These are phyloP conservation scores for Imbricaverruca yamaguchii DNA, from an alignment of 2,888 invertebrate genomes.

Conservation along the genomic window DNA sequence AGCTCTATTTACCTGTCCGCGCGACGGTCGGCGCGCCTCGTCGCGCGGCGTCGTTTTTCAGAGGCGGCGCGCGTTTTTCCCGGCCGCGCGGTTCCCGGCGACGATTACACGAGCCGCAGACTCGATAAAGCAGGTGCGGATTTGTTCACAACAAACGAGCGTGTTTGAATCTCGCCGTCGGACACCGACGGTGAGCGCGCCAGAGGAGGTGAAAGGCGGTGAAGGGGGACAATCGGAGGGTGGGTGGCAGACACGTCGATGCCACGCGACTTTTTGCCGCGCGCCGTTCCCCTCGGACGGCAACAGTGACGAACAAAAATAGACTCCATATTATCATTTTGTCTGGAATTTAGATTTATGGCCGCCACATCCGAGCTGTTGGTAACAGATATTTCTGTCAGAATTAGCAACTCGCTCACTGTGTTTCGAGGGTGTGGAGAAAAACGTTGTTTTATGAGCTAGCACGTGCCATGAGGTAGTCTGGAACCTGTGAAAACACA, in stretches of 20 bases:
- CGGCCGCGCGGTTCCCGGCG: not conserved
- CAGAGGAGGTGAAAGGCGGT: not conserved
- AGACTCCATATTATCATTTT: slow-evolving; percentile 16
- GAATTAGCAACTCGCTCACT: slow-evolving; percentile 12
- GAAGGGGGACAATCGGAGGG: too few species aligned
- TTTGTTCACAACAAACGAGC: slow-evolving; percentile 19
- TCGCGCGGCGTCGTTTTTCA: not conserved
- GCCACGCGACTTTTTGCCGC: not conserved
- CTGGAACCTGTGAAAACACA: not conserved
- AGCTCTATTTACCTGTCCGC: slow-evolving; percentile 9
- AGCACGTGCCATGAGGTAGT: slow-evolving; percentile 12
- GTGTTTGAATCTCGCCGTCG: not conserved
- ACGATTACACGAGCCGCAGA: not conserved
- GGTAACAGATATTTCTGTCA: slow-evolving; percentile 22
- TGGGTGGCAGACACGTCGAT: not conserved
- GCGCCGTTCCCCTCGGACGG: not conserved
- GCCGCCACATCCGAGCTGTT: not conserved
- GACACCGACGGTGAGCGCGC: not conserved
- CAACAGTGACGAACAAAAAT: slow-evolving; percentile 7
- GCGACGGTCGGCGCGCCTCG: not conserved
- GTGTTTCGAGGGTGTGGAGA: not conserved
- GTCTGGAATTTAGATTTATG: slow-evolving; percentile 14
- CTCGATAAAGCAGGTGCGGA: not conserved
- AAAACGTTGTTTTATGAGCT: slow-evolving; percentile 7
- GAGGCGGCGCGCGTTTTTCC: not conserved